Percentiles rank a stretch among this genome's conserved stretches.
phyloP scores from a whole-genome alignment of 1,140 invertebrate species.

The Schlechtendalia chinensis region DNA sequence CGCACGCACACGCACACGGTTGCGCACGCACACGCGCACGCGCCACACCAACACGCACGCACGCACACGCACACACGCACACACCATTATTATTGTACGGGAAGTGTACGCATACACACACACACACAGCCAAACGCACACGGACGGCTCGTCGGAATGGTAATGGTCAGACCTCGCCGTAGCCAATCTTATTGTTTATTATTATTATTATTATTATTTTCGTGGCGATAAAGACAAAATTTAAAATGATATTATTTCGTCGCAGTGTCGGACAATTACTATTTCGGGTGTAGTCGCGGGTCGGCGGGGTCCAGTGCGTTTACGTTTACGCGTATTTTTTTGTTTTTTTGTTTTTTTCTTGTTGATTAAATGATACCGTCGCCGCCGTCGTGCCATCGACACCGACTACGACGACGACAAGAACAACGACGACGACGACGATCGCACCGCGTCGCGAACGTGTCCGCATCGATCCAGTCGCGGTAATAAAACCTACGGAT shows the following conservation, averaged over 20 bases:
- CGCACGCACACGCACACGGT: not conserved
- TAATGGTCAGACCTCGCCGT: constrained; percentile 15
- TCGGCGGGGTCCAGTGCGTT: not conserved
- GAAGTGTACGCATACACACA: not conserved
- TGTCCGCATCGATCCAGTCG: no score
- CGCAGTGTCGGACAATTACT: not conserved
- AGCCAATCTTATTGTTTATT: constrained; percentile 24
- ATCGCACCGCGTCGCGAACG: no score
- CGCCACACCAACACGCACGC: not conserved
- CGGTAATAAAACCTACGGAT: no score
- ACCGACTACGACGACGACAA: not conserved
- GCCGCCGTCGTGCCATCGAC: not conserved
- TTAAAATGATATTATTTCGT: constrained; percentile 10
- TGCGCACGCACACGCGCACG: not conserved
- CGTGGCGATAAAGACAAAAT: not conserved
- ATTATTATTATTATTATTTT: constrained; percentile 14
- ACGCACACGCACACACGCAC: not conserved
- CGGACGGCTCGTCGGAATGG: not conserved
- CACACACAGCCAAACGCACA: not conserved
- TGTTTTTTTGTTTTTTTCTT: no score
- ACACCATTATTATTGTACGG: not conserved
- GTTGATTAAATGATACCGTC: not conserved
- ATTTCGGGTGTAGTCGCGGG: constrained; percentile 5
- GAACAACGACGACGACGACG: not conserved
- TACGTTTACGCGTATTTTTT: not conserved